Evolutionary conservation across 2,113 vertebrate species (phyloP).

Genomic region (Clarias batrachus): DNA sequence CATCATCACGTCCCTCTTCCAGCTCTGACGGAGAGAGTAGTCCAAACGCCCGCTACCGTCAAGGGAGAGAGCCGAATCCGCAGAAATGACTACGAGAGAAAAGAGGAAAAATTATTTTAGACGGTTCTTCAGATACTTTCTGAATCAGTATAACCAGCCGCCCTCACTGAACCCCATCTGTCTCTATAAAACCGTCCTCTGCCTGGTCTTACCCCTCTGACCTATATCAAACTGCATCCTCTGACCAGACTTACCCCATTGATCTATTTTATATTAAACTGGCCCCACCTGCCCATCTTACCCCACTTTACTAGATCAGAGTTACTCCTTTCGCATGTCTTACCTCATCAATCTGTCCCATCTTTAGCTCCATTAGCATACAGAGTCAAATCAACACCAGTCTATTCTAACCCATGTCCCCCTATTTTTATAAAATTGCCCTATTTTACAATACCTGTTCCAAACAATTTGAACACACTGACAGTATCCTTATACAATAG

Average conservation of each 20-base stretch:
- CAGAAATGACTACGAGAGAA: constrained; percentile 78
- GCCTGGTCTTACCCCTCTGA: background rate
- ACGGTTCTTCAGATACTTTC: background rate
- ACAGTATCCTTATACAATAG: background rate
- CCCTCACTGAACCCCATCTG: too few relatives aligned
- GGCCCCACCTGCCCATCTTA: too few relatives aligned
- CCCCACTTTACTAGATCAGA: background rate
- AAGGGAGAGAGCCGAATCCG: constrained; percentile 87
- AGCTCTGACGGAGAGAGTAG: constrained; percentile 82
- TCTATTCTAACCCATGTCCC: too few relatives aligned
- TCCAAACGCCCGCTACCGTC: constrained; percentile 89
- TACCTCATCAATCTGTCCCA: background rate
- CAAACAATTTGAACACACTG: too few relatives aligned
- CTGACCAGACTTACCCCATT: background rate
- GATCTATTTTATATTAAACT: background rate
- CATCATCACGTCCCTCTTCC: constrained; percentile 84
- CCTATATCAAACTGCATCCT: background rate
- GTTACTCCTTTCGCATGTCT: background rate
- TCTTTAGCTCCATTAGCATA: background rate
- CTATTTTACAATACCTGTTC: background rate
- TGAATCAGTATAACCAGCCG: too few relatives aligned
- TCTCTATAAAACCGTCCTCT: background rate
- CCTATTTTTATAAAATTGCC: background rate
- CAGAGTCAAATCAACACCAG: background rate
- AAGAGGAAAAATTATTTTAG: background rate